Percentiles rank a stretch among this genome's conserved stretches.
These are phyloP conservation scores for Drosophila miranda DNA, from an alignment of 1,140 invertebrate genomes.

Conservation along the genomic window DNA sequence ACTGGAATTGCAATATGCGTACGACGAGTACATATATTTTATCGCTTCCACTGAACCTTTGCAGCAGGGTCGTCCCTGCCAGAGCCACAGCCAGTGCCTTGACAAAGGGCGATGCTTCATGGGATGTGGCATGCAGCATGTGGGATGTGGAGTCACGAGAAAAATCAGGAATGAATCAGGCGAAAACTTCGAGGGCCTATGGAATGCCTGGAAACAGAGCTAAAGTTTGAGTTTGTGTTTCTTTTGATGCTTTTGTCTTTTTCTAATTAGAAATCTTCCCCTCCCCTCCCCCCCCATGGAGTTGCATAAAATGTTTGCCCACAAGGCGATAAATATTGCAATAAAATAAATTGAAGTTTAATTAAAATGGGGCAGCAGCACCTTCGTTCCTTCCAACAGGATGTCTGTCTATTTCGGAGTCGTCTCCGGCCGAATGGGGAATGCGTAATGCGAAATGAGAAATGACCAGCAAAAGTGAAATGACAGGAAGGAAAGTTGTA, in stretches of 20 bases:
- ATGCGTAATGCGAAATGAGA: constrained; percentile 72
- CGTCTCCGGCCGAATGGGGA: constrained; percentile 23
- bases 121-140: constrained; percentile 6
- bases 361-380: constrained; percentile 54
- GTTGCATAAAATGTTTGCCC: constrained; percentile 49
- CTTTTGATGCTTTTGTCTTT: not conserved
- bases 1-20: constrained; percentile 56
- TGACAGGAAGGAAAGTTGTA: constrained; percentile 49
- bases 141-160: no score
- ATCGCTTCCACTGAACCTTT: constrained; percentile 71
- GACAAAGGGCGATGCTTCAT: constrained; percentile 50
- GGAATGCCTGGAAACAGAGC: not conserved
- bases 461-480: constrained; percentile 62
- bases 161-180: not conserved
- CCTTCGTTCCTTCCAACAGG: constrained; percentile 8
- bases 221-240: not conserved
- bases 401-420: constrained; percentile 4
- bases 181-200: not conserved
- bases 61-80: constrained; percentile 32
- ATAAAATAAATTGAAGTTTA: constrained; percentile 76
- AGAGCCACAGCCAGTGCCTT: constrained; percentile 18
- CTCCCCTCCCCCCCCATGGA: not conserved
- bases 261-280: constrained; percentile 14
- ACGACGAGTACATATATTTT: constrained; percentile 35
- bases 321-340: constrained; percentile 68